Evolutionary conservation across 2,113 vertebrate genomes (phyloP).

Genomic region (Sinocyclocheilus grahami): DNA sequence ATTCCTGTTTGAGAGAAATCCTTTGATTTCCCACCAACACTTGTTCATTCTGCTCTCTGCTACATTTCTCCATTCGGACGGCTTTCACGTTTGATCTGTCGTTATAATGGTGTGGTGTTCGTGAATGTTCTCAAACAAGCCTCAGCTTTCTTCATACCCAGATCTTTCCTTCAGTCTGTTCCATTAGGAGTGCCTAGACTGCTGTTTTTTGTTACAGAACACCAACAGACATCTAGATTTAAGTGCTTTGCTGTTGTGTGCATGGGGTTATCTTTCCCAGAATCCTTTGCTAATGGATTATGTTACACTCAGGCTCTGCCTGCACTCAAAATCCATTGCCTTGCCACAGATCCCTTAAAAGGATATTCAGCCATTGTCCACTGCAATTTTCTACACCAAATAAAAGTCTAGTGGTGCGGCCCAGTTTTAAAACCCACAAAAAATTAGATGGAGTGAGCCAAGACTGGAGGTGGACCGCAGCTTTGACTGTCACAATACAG

Average conservation of each 20-base stretch:
- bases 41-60: not conserved
- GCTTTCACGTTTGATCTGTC: not conserved
- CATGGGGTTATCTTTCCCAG: conserved; percentile 20
- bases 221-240: conserved; percentile 25
- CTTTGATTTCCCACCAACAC: not conserved
- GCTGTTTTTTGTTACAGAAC: conserved; percentile 9
- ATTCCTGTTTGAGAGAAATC: not conserved
- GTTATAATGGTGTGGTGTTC: not conserved
- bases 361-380: not conserved
- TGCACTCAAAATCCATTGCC: not conserved
- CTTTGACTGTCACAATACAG: not conserved
- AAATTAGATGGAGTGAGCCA: not conserved
- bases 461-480: not conserved
- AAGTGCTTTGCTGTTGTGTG: conserved; percentile 33
- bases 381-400: not conserved
- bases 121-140: conserved; percentile 7
- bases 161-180: conserved; percentile 7
- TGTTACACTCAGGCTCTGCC: not conserved
- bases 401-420: not conserved
- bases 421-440: not conserved
- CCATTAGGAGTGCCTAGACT: conserved; percentile 34
- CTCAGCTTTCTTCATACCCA: not conserved
- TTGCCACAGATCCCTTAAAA: conserved; percentile 19
- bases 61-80: not conserved
- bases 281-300: conserved; percentile 32